Evolutionary conservation across 2,113 vertebrate species (phyloP), one percentile per base, ranked within the genome.

Genomic region (Tringa solitaria): DNA sequence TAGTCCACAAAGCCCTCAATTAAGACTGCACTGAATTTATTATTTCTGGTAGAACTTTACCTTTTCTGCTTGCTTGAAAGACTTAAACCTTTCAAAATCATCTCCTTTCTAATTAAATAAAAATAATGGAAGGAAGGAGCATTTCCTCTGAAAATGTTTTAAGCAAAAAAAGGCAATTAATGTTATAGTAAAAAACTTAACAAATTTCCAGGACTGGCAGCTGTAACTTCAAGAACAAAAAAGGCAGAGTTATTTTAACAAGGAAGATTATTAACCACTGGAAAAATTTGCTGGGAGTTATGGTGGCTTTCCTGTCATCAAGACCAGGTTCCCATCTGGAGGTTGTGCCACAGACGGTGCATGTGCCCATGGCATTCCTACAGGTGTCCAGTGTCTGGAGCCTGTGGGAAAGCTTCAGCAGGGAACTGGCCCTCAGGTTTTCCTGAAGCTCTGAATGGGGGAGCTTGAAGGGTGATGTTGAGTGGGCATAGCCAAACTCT

Each of bases 341-440:
- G 17, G 16, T 8, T 32, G 43, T 84, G 45, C 26, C 18, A 6
- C 35, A 76, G 43, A 16, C 23, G 0, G 4, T 64, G 18, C 14
- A 0, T 4, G 12, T 69, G 60, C 23, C 46, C 1, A 2, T 54
- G 0, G 0, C 6, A 2, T 82, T 91, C 46, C 74, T 1, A 2
- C 45, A 65, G 57, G 14, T 39, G 28, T 56, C 3, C 4, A 5
- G 35, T 64, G 21, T 48, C 70, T 2, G 3, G 39, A 87, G 67
- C 41, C 15, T 3, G 2, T 18, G 32, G 63, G 14, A 48, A 64
- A 16, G 43, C 16, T 32, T 51, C 74, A 50, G 51, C 37, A 21
- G 15, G 50, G 39, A 69, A 6, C 37, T 65, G 54, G 0, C 32
- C 41, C 32, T 87, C 50, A 10, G 30, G 14, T 53, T 24, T 12